phyloP scores from a whole-genome alignment of 2,797 vertebrate genomes.

The Xenopus petersii region DNA sequence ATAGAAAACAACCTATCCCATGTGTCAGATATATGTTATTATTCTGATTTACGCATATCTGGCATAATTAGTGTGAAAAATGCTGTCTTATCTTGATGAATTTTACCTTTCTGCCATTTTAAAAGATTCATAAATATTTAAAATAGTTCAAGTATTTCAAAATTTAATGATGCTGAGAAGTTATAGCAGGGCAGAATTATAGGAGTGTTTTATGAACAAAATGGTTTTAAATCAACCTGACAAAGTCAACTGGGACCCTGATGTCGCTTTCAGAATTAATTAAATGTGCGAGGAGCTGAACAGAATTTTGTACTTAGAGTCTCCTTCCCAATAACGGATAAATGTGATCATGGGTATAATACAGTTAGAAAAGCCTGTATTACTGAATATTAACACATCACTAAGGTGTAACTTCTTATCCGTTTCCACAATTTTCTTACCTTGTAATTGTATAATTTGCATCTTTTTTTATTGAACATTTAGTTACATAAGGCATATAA shows the following conservation, averaged over 20 bases:
- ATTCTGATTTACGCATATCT: constrained; percentile 37
- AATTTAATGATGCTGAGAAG: constrained; percentile 46
- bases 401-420: no score
- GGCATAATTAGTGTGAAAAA: constrained; percentile 43
- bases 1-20: constrained; percentile 38
- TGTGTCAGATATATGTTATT: constrained; percentile 39
- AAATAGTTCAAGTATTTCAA: constrained; percentile 48
- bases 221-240: constrained; percentile 50
- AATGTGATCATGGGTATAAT: constrained; percentile 56
- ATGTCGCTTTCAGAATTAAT: constrained; percentile 47
- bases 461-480: no score
- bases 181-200: constrained; percentile 43
- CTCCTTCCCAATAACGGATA: constrained; percentile 67
- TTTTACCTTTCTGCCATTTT: constrained; percentile 37
- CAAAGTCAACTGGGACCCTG: constrained; percentile 48
- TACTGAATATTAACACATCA: not conserved
- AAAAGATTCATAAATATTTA: constrained; percentile 38
- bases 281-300: constrained; percentile 64
- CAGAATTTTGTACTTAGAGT: constrained; percentile 67
- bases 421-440: no score
- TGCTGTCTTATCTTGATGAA: constrained; percentile 29
- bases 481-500: no score
- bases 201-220: constrained; percentile 47
- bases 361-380: constrained; percentile 23
- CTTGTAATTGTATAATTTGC: not conserved